These are phyloP conservation scores for Drosophila hawaiiensis DNA, from an alignment of 2,888 invertebrate genomes.

Conservation along the genomic window DNA sequence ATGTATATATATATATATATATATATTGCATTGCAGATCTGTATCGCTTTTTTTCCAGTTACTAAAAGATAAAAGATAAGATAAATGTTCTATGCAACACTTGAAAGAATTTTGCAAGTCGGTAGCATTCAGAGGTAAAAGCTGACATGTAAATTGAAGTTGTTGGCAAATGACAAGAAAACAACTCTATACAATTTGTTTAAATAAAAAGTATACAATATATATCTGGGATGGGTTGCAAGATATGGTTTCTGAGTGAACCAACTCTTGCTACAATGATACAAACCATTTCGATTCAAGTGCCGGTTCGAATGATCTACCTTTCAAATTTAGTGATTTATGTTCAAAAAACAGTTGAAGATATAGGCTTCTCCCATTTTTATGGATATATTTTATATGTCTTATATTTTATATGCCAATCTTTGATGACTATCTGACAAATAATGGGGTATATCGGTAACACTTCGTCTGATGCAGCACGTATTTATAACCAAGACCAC, in stretches of 20 bases:
- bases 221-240: background rate
- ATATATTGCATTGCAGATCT: background rate
- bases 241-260: background rate
- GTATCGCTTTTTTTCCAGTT: background rate
- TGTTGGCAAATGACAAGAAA: background rate
- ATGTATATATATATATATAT: background rate
- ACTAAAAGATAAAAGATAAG: background rate
- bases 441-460: background rate
- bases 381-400: background rate
- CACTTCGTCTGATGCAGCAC: background rate
- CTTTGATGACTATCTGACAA: background rate
- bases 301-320: background rate
- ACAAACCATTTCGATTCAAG: background rate
- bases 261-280: background rate
- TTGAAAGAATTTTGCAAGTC: background rate
- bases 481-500: background rate
- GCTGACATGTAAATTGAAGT: background rate
- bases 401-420: background rate
- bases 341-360: background rate
- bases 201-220: accelerated
- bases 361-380: background rate
- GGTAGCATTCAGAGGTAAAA: background rate
- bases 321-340: background rate
- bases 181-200: background rate
- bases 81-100: background rate